Conservation (phyloP, 1,140 invertebrate genomes). For the Drosophila willistoni region DNA sequence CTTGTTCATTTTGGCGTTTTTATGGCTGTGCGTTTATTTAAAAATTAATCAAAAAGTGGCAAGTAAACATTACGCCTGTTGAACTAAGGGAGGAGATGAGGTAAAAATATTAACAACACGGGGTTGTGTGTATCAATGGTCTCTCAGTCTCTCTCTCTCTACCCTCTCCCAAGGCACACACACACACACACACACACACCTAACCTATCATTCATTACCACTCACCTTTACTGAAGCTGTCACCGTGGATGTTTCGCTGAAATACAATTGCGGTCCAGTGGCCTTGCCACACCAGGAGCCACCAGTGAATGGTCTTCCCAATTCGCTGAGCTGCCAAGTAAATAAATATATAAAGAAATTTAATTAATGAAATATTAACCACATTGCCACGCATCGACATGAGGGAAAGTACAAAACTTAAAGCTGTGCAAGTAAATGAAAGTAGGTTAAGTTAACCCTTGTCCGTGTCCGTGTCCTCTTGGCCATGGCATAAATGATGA, state of each 20-base stretch:
- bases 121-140: too few relatives aligned
- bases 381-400: neutral
- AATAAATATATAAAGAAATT: conserved; percentile 70
- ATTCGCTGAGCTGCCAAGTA: conserved; percentile 88
- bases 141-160: too few relatives aligned
- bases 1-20: conserved; percentile 63
- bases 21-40: conserved; percentile 74
- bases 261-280: conserved; percentile 90
- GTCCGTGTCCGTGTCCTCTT: conserved; percentile 31
- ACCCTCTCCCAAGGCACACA: too few relatives aligned
- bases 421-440: conserved; percentile 42
- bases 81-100: conserved; percentile 22
- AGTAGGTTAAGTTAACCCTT: conserved; percentile 65
- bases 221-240: conserved; percentile 88
- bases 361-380: conserved; percentile 63
- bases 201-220: conserved; percentile 13
- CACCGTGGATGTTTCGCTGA: conserved; percentile 92
- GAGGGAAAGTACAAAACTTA: neutral
- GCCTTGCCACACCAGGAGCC: conserved; percentile 93
- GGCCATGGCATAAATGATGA: conserved; percentile 69
- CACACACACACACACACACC: neutral
- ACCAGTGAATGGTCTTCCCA: conserved; percentile 91
- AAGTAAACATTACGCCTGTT: conserved; percentile 63
- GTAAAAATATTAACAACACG: neutral
- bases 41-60: conserved; percentile 80